These are phyloP conservation scores for Andrena bicolor DNA, from an alignment of 2,888 invertebrate species.

Conservation along the genomic window DNA sequence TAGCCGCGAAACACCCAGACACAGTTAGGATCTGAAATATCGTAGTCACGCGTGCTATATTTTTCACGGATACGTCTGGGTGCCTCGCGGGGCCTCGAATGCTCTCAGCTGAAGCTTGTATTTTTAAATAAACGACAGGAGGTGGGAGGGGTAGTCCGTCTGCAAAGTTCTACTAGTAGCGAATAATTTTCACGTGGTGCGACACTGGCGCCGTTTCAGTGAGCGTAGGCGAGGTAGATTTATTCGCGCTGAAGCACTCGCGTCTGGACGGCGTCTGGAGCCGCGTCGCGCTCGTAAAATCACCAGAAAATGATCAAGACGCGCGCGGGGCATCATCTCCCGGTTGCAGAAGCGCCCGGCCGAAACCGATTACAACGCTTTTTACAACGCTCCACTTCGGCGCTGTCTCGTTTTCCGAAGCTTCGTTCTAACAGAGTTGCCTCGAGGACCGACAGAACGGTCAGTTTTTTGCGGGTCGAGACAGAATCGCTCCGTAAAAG, in stretches of 20 bases:
- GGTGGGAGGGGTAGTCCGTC: slow-evolving; percentile 7
- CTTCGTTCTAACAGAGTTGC: slow-evolving; percentile 2
- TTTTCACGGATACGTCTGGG: slow-evolving; percentile 15
- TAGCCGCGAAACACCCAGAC: slow-evolving; percentile 12
- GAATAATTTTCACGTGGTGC: slow-evolving; percentile 45
- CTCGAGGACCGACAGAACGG: not conserved
- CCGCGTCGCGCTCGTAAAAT: slow-evolving; percentile 71
- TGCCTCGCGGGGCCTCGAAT: slow-evolving; percentile 15
- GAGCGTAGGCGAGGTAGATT: slow-evolving; percentile 68
- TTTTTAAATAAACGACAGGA: slow-evolving; percentile 48
- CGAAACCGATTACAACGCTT: slow-evolving; percentile 59
- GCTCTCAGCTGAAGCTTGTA: slow-evolving; percentile 17
- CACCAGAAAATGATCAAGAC: slow-evolving; percentile 61
- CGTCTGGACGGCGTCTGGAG: slow-evolving; percentile 72
- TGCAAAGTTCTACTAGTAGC: slow-evolving; percentile 30
- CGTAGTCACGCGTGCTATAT: slow-evolving; percentile 10
- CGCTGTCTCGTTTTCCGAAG: slow-evolving; percentile 21
- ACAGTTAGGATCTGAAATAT: slow-evolving; percentile 18
- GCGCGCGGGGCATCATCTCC: slow-evolving; percentile 43
- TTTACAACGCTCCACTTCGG: slow-evolving; percentile 35
- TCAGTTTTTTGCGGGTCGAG: not conserved
- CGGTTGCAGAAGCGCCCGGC: slow-evolving; percentile 23
- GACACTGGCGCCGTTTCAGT: slow-evolving; percentile 54
- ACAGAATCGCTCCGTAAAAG: too few species aligned
- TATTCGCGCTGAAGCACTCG: slow-evolving; percentile 68